These are phyloP conservation scores for Abscondita cerata DNA, from an alignment of 2,888 invertebrate genomes.

Conservation along the genomic window DNA sequence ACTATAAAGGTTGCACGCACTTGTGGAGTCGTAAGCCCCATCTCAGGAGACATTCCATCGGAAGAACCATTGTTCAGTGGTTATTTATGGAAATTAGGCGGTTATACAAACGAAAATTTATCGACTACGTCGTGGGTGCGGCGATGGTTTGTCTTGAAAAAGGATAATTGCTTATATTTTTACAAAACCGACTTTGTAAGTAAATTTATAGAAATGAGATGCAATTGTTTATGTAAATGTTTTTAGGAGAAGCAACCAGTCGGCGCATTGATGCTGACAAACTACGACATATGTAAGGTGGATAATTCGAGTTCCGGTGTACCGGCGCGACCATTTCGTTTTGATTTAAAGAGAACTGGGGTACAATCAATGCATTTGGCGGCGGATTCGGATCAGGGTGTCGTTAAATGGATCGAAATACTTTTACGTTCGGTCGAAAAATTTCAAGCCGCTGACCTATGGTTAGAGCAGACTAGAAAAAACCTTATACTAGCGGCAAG, in stretches of 20 bases:
- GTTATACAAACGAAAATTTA: slow-evolving; percentile 62
- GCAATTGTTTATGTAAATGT: not conserved
- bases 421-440: slow-evolving; percentile 79
- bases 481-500: slow-evolving; percentile 82
- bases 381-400: slow-evolving; percentile 76
- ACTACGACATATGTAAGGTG: slow-evolving; percentile 74
- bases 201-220: slow-evolving; percentile 30
- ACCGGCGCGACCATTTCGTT: slow-evolving; percentile 68
- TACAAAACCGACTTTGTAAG: slow-evolving; percentile 91
- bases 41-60: slow-evolving; percentile 68
- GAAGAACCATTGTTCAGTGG: slow-evolving; percentile 73
- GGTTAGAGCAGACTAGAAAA: slow-evolving; percentile 79
- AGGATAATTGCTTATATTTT: slow-evolving; percentile 93
- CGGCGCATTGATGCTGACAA: slow-evolving; percentile 86
- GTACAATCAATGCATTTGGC: slow-evolving; percentile 79
- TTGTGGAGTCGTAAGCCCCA: slow-evolving; percentile 77
- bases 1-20: slow-evolving; percentile 78
- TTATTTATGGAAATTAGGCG: slow-evolving; percentile 78
- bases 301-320: slow-evolving; percentile 68
- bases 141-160: slow-evolving; percentile 89
- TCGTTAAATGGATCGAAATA: slow-evolving; percentile 78
- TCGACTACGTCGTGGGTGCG: slow-evolving; percentile 76
- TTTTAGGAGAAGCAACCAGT: slow-evolving; percentile 83
- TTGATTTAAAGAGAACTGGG: slow-evolving; percentile 74
- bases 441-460: slow-evolving; percentile 62